Evolutionary conservation across 2,888 invertebrate species (phyloP).

Genomic region (Agrilus mali): DNA sequence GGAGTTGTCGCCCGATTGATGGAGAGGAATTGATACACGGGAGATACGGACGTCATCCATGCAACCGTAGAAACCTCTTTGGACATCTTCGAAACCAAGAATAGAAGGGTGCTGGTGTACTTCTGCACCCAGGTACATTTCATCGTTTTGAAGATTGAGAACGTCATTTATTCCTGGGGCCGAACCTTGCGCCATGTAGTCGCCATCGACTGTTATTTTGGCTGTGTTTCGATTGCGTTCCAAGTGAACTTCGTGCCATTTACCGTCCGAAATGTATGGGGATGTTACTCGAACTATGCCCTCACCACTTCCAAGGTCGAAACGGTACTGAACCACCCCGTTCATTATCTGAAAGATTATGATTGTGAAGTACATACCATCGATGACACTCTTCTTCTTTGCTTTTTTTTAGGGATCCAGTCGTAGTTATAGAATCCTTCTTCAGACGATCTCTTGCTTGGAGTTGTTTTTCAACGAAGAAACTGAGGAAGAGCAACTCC

Average conservation of each 20-base stretch:
- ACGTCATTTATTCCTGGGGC: constrained; percentile 74
- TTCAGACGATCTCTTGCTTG: too few species aligned
- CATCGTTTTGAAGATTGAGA: constrained; percentile 72
- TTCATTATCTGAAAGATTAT: constrained; percentile 47
- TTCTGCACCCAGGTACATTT: constrained; percentile 75
- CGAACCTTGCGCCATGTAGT: constrained; percentile 56
- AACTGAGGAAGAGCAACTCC: too few species aligned
- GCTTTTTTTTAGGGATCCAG: too few species aligned
- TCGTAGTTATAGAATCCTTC: too few species aligned
- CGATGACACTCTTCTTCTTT: too few species aligned
- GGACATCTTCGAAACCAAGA: constrained; percentile 58
- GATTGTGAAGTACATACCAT: background rate
- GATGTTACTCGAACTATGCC: constrained; percentile 67
- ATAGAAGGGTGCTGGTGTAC: constrained; percentile 65
- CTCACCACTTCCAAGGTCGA: constrained; percentile 87
- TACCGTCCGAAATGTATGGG: constrained; percentile 68
- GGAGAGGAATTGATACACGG: constrained; percentile 60
- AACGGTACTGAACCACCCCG: constrained; percentile 78
- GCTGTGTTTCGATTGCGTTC: constrained; percentile 73
- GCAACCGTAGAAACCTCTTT: constrained; percentile 82
- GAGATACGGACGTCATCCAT: constrained; percentile 77
- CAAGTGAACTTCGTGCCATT: constrained; percentile 70
- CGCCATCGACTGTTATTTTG: constrained; percentile 66
- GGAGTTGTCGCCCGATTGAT: constrained; percentile 52
- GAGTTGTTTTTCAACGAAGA: too few species aligned